Base-by-base conservation (phyloP, 2,888 invertebrate species). In the Drosophila pseudotalamancana region DNA sequence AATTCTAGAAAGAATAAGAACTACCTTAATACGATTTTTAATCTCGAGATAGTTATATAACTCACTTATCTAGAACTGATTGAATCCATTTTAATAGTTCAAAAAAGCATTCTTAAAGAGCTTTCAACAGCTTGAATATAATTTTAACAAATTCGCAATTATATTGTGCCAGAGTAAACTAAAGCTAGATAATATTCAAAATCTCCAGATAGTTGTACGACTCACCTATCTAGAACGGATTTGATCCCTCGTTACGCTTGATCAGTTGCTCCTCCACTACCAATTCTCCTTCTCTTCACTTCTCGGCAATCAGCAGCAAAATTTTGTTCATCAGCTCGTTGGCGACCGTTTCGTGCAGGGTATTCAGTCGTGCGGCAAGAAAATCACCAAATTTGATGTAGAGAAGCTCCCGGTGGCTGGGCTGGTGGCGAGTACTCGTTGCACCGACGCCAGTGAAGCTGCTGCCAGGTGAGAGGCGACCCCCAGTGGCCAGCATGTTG, bases 321-420 rank as follows among this genome's bases (percentile, higher is more conserved):
- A 90, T 90, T 49, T 87, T 89, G 64, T 90, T 90, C 89, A 90
- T 90, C 57, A 90, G 63, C 53, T 90, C 91, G 62, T 90, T 90
- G 62, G 90, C 91, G 37, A 82, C 85, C 18, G 88, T 77, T 70
- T 90, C 90, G 50, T 88, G 85, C 29, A 90, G 70, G 8, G 91
- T 90, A 72, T 90, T 90, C 73, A 90, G 81, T 71, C 90, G 82
- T 29, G 90, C 90, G 12, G 90, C 87, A 11, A 90, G 69, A 57
- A 90, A 90, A 32, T 90, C 90, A 5, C 91, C 90, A 64, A 90
- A 90, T 53, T 90, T 90, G 0, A 80, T 76, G 31, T 90, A 89
- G 48, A 90, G 83, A 51, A 90, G 72, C 65, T 90, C 91, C 9
- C 86, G 73, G 0, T 90, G 78, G 46, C 84, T 79, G 2, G 82